Evolutionary conservation across 2,797 vertebrate genomes (phyloP).

Genomic region (Siniperca scherzeri): DNA sequence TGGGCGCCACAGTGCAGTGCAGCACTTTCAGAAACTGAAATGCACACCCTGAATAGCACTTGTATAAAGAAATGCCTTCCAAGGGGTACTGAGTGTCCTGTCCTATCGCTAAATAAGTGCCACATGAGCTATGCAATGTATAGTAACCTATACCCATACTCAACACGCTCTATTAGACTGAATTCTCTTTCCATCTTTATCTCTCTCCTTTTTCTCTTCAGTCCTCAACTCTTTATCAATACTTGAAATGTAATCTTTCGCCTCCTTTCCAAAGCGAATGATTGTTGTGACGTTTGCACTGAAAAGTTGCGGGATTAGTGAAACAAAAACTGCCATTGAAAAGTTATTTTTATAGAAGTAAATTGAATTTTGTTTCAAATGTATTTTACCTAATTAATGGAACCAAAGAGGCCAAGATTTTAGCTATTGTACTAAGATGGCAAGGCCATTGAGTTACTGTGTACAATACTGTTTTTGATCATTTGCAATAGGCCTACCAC

Average conservation of each 20-base stretch:
- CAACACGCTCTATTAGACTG: constrained; percentile 86
- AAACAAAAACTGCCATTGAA: constrained; percentile 94
- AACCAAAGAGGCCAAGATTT: constrained; percentile 99
- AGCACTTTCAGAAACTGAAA: constrained; percentile 92
- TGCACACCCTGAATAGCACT: constrained; percentile 95
- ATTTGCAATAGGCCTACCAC: constrained; percentile 90
- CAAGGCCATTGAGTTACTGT: constrained; percentile 90
- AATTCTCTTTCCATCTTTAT: constrained; percentile 70
- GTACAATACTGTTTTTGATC: constrained; percentile 87
- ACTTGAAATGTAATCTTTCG: constrained; percentile 99
- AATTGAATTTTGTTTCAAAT: constrained; percentile 96
- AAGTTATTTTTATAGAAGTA: constrained; percentile 99
- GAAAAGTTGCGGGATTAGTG: constrained; percentile 98
- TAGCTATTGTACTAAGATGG: constrained; percentile 92
- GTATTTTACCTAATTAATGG: constrained; percentile 98
- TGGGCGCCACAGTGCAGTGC: constrained; percentile 84
- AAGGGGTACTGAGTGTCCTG: constrained; percentile 91
- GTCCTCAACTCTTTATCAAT: constrained; percentile 96
- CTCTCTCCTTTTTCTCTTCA: constrained; percentile 77
- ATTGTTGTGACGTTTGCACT: constrained; percentile 99
- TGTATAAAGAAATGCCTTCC: constrained; percentile 95
- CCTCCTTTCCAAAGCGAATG: constrained; percentile 99
- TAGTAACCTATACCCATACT: constrained; percentile 91
- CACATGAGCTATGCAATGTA: constrained; percentile 99
- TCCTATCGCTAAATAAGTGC: constrained; percentile 89